These are phyloP conservation scores for Aproaerema taeniolella DNA, from an alignment of 2,888 invertebrate species.

Conservation along the genomic window DNA sequence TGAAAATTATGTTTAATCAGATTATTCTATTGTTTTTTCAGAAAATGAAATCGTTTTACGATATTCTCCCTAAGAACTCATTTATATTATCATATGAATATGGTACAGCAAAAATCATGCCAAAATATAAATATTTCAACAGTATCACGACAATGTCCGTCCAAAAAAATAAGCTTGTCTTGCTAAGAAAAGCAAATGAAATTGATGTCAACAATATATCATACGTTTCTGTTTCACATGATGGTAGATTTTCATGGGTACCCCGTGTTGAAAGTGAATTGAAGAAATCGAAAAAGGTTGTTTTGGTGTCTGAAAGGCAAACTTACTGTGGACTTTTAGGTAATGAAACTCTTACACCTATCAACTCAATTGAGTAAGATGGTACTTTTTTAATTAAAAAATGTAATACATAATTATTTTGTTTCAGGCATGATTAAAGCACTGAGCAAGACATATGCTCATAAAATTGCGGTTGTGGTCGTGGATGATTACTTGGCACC, in stretches of 20 bases:
- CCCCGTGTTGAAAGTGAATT: conserved; percentile 34
- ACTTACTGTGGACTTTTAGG: conserved; percentile 42
- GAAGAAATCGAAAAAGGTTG: conserved; percentile 31
- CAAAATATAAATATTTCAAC: not conserved
- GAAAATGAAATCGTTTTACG: not conserved
- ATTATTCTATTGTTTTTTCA: too few relatives aligned
- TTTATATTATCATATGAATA: not conserved
- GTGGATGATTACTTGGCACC: conserved; percentile 66
- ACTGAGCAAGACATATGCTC: conserved; percentile 71
- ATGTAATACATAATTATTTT: not conserved
- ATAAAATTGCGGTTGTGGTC: conserved; percentile 59
- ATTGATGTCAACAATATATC: conserved; percentile 21
- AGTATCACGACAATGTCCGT: conserved; percentile 30
- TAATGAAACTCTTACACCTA: conserved; percentile 17
- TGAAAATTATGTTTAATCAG: too few relatives aligned
- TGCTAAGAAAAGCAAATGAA: conserved; percentile 26
- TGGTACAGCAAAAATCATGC: not conserved
- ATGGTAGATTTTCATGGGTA: conserved; percentile 41
- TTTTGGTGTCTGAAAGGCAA: conserved; percentile 41
- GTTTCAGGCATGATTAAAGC: conserved; percentile 82
- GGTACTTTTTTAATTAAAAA: not conserved
- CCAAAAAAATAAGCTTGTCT: conserved; percentile 32
- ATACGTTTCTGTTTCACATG: conserved; percentile 34
- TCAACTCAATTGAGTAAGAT: not conserved
- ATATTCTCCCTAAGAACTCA: not conserved